Percentiles rank a stretch among this genome's conserved stretches.
Conservation (phyloP, 2,113 vertebrate genomes). For the Elephas maximus region DNA sequence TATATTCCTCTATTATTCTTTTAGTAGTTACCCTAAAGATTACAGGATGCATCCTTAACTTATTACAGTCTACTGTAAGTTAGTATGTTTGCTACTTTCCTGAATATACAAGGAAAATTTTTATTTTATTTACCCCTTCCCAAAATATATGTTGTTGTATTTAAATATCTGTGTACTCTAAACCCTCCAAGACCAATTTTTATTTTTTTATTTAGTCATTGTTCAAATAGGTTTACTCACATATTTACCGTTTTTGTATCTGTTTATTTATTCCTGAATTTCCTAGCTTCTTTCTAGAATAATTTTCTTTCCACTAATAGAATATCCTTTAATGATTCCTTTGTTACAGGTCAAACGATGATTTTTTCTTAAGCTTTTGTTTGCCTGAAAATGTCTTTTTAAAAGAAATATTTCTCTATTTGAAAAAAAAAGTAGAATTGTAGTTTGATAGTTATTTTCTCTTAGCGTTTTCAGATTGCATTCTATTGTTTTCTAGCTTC, state of each 20-base stretch:
- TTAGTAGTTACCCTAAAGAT: neutral
- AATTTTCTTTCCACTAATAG: neutral
- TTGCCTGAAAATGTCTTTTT: constrained; percentile 16
- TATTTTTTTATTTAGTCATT: constrained; percentile 5
- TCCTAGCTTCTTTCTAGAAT: neutral
- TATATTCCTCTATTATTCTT: constrained; percentile 39
- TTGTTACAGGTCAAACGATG: neutral
- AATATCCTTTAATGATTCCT: neutral
- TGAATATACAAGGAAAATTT: neutral
- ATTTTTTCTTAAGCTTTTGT: neutral
- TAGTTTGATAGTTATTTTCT: neutral
- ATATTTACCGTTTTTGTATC: neutral
- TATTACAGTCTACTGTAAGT: neutral
- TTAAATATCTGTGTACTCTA: neutral
- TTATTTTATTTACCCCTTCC: neutral
- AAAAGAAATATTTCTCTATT: neutral
- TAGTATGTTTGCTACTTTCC: neutral
- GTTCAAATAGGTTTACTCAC: neutral
- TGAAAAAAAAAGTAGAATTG: neutral
- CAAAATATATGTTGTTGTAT: neutral
- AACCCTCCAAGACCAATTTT: neutral
- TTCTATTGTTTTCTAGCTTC: neutral
- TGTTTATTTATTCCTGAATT: neutral
- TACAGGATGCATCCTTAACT: neutral
- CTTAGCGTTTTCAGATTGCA: neutral